phyloP scores from a whole-genome alignment of 2,797 vertebrate genomes.

The Basileuterus tristriatus region DNA sequence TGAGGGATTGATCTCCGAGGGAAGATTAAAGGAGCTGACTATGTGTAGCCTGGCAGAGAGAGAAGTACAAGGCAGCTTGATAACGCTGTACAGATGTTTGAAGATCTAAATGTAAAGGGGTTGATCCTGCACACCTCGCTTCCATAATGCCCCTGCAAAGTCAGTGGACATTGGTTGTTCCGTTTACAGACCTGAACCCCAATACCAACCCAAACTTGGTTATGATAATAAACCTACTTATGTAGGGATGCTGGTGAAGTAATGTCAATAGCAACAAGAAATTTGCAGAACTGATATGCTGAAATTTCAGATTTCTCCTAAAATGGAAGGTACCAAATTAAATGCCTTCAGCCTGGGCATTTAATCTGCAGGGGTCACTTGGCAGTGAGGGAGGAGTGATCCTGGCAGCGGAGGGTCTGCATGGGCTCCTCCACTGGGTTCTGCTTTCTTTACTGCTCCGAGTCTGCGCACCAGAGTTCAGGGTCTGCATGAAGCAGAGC shows the following conservation, averaged over 20 bases:
- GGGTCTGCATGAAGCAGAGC: neutral
- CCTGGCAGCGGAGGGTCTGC: too few species aligned
- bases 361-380: neutral
- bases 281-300: neutral
- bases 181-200: neutral
- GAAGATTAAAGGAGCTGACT: conserved; percentile 64
- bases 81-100: neutral
- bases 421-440: rapidly evolving
- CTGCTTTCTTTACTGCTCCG: neutral
- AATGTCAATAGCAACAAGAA: neutral
- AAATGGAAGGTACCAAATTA: neutral
- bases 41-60: conserved; percentile 35
- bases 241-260: neutral
- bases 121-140: neutral
- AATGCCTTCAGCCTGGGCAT: neutral
- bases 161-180: neutral
- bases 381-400: neutral
- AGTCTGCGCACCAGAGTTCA: rapidly evolving
- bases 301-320: neutral
- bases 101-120: neutral
- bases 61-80: neutral
- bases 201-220: neutral
- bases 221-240: too few species aligned
- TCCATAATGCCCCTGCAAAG: neutral
- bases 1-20: conserved; percentile 61